Conservation (phyloP, 35 echinoderm and acorn worm species). For the Diadema setosum region DNA sequence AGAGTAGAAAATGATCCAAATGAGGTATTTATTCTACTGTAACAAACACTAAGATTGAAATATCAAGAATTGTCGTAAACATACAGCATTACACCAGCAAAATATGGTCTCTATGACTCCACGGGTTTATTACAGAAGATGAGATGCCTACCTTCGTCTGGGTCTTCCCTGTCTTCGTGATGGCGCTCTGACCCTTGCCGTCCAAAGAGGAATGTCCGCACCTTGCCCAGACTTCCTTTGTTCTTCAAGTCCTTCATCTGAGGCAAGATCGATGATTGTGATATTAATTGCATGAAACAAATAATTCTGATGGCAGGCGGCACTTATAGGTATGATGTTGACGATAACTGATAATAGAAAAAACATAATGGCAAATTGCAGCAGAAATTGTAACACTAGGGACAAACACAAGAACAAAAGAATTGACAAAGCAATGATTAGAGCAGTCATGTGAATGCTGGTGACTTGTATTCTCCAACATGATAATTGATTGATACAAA, state of each 20-base stretch:
- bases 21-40: too few relatives aligned
- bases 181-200: not conserved
- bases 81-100: too few relatives aligned
- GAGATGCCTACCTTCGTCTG: constrained; percentile 43
- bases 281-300: not conserved
- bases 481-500: too few relatives aligned
- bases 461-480: too few relatives aligned
- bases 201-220: constrained; percentile 74
- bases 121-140: not conserved
- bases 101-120: not conserved
- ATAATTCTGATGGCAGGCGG: not conserved
- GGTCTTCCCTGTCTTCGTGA: constrained; percentile 43
- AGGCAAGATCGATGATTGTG: not conserved
- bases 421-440: too few relatives aligned
- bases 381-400: not conserved
- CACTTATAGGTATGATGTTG: not conserved
- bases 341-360: too few relatives aligned
- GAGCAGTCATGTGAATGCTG: too few relatives aligned
- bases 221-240: constrained; percentile 64
- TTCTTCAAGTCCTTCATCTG: constrained; percentile 72
- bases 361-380: not conserved
- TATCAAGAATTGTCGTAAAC: too few relatives aligned
- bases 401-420: too few relatives aligned
- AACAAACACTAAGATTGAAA: too few relatives aligned
- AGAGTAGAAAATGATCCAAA: too few relatives aligned